Percentiles rank a stretch among this genome's conserved stretches.
Evolutionary conservation across 2,113 vertebrate genomes (phyloP).

Genomic region (Saimiri boliviensis): DNA sequence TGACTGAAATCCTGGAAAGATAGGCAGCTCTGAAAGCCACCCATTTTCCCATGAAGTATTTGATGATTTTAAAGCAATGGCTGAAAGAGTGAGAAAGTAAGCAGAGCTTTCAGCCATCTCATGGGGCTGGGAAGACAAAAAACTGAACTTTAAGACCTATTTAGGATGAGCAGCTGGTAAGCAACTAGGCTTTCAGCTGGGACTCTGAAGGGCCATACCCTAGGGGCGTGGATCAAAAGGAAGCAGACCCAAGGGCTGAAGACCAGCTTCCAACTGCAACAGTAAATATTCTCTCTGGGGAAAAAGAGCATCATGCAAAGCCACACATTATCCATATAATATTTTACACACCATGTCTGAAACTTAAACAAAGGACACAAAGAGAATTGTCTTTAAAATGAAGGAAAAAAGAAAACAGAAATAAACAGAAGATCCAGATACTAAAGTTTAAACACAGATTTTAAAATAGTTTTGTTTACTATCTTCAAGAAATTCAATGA

Average conservation of each 20-base stretch:
- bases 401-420: not conserved
- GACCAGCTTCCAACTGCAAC: not conserved
- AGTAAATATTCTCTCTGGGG: not conserved
- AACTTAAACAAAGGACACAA: not conserved
- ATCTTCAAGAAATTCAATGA: conserved; percentile 4
- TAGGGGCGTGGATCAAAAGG: not conserved
- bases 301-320: not conserved
- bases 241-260: not conserved
- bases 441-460: not conserved
- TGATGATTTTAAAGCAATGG: not conserved
- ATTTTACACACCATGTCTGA: not conserved
- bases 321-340: not conserved
- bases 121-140: not conserved
- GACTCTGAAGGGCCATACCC: no score
- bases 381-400: not conserved
- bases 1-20: not conserved
- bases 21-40: not conserved
- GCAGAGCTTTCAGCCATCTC: not conserved
- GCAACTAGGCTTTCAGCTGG: not conserved
- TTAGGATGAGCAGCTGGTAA: not conserved
- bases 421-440: not conserved
- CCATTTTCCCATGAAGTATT: not conserved
- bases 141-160: not conserved
- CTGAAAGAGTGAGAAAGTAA: not conserved
- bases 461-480: not conserved